These are phyloP conservation scores for Alectura lathami DNA, from an alignment of 2,113 vertebrate genomes.

Conservation along the genomic window DNA sequence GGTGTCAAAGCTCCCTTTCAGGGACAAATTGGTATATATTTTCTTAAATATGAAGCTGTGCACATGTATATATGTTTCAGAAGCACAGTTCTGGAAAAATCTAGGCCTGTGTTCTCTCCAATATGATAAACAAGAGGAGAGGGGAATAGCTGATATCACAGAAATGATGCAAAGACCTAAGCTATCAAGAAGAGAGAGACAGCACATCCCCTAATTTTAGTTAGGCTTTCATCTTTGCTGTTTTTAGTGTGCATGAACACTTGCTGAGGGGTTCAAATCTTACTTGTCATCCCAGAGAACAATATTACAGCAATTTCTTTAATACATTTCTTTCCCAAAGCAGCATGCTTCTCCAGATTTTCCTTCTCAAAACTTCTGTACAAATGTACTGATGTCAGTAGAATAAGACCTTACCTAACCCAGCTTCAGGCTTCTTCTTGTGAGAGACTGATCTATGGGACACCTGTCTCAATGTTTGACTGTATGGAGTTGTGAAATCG, in stretches of 20 bases:
- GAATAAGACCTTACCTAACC: not conserved
- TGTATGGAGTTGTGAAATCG: no score
- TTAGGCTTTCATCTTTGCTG: not conserved
- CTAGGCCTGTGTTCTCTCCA: not conserved
- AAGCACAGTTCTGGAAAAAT: not conserved
- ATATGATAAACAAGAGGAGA: not conserved
- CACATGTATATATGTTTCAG: not conserved
- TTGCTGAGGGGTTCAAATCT: not conserved
- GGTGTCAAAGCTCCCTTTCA: not conserved
- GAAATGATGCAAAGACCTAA: not conserved
- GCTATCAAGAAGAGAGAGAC: not conserved
- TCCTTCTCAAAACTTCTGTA: not conserved
- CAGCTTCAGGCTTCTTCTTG: not conserved
- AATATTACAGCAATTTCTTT: not conserved
- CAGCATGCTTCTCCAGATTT: not conserved
- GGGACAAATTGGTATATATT: not conserved
- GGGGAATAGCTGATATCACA: not conserved
- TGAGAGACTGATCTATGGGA: no score
- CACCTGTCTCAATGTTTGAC: no score
- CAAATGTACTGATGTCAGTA: not conserved
- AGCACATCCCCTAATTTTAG: not conserved
- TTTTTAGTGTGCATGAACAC: not conserved
- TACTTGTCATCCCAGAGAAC: not conserved
- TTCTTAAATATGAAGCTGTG: not conserved
- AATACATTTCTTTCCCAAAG: not conserved